Evolutionary conservation across 2,797 vertebrate genomes (phyloP).

Genomic region (Streptopelia turtur): DNA sequence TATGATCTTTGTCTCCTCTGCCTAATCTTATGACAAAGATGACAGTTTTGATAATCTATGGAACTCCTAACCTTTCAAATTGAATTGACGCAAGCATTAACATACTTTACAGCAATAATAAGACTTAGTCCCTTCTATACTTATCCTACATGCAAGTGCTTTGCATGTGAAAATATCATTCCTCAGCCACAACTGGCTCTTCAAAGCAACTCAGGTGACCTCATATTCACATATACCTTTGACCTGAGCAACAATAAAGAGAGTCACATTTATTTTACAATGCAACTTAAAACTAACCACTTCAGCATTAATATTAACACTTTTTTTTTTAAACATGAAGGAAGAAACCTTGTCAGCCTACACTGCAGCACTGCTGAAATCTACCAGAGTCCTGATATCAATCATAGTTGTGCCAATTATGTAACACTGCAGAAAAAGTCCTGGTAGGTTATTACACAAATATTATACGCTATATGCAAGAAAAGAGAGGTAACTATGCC

Average conservation of each 20-base stretch:
- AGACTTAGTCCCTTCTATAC: background rate
- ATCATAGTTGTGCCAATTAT: constrained; percentile 29
- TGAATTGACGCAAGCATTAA: background rate
- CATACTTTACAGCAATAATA: background rate
- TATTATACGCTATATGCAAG: background rate
- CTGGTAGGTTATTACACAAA: background rate
- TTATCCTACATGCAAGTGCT: background rate
- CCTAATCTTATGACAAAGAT: background rate
- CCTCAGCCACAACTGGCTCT: background rate
- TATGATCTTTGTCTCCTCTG: background rate
- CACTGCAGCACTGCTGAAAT: constrained; percentile 26
- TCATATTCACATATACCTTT: background rate
- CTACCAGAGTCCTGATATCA: constrained; percentile 11
- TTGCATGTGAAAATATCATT: background rate
- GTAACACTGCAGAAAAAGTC: constrained; percentile 28
- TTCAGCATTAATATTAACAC: background rate
- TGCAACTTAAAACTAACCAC: background rate
- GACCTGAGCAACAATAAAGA: background rate
- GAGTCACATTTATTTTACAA: background rate
- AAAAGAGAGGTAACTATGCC: background rate
- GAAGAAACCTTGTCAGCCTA: constrained; percentile 10
- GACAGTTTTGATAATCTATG: background rate
- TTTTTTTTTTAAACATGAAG: background rate
- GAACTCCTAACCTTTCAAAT: background rate
- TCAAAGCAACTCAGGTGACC: background rate